These are phyloP conservation scores for Tenodera sinensis DNA, from an alignment of 2,888 invertebrate species.

Conservation along the genomic window DNA sequence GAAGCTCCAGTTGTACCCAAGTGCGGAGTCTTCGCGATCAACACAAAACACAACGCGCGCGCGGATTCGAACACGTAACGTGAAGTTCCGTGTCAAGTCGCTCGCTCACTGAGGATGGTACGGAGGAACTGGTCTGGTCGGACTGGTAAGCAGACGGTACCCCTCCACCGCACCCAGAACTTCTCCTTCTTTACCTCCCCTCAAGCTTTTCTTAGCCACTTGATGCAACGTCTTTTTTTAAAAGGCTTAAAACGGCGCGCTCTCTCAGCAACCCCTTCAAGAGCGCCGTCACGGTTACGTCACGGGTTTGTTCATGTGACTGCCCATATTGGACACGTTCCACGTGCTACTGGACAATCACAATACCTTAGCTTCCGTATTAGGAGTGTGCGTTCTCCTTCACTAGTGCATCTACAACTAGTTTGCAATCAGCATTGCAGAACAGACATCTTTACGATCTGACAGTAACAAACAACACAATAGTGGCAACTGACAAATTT, in stretches of 20 bases:
- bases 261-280: neutral
- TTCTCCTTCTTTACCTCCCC: conserved; percentile 6
- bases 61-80: neutral
- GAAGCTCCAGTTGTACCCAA: too few relatives aligned
- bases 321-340: neutral
- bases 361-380: too few relatives aligned
- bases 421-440: too few relatives aligned
- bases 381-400: too few relatives aligned
- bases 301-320: neutral
- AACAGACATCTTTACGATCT: too few relatives aligned
- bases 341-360: neutral
- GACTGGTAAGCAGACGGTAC: neutral
- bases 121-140: neutral
- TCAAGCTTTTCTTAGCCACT: conserved; percentile 14
- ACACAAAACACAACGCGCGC: neutral
- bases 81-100: neutral
- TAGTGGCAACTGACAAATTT: too few relatives aligned
- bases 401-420: too few relatives aligned
- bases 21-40: neutral
- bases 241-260: neutral
- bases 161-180: conserved; percentile 1
- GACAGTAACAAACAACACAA: too few relatives aligned
- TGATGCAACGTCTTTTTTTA: conserved; percentile 25
- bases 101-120: neutral
- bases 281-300: neutral